Percentiles rank a stretch among this genome's conserved stretches.
These are phyloP conservation scores for Anagyrus pseudococci DNA, from an alignment of 2,888 invertebrate genomes.

Conservation along the genomic window DNA sequence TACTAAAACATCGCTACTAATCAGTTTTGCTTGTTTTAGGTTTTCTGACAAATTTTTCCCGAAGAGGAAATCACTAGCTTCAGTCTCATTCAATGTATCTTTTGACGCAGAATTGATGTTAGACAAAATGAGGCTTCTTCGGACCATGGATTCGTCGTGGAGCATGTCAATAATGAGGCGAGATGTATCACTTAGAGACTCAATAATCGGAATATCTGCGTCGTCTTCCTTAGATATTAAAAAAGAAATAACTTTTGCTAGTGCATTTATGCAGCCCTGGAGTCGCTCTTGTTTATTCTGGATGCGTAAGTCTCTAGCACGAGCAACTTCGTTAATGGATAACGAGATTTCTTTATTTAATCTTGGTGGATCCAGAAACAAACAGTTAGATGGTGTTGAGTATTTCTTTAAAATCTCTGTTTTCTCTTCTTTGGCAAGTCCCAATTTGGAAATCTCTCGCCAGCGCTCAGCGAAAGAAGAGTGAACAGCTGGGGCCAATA, in stretches of 20 bases:
- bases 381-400: slow-evolving; percentile 13
- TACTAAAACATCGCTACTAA: background rate
- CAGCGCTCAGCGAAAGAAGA: slow-evolving; percentile 4
- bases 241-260: slow-evolving; percentile 1
- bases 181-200: background rate
- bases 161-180: background rate
- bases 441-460: slow-evolving; percentile 15
- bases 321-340: background rate
- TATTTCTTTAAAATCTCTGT: slow-evolving; percentile 4
- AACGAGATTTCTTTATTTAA: slow-evolving; percentile 21
- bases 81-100: slow-evolving; percentile 13
- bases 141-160: slow-evolving; percentile 1
- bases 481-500: slow-evolving; percentile 7
- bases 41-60: slow-evolving; percentile 3
- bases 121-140: slow-evolving; percentile 21
- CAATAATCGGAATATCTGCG: background rate
- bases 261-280: slow-evolving; percentile 12
- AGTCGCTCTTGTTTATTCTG: slow-evolving; percentile 21
- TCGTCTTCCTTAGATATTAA: background rate
- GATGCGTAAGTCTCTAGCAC: slow-evolving; percentile 18
- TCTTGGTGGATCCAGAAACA: slow-evolving; percentile 20
- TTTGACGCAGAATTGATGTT: slow-evolving; percentile 17
- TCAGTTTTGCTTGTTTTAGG: background rate
- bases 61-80: slow-evolving; percentile 3
- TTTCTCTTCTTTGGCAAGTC: slow-evolving; percentile 16